Evolutionary conservation across 2,888 invertebrate genomes (phyloP).

Genomic region (Herminia tarsipennalis): DNA sequence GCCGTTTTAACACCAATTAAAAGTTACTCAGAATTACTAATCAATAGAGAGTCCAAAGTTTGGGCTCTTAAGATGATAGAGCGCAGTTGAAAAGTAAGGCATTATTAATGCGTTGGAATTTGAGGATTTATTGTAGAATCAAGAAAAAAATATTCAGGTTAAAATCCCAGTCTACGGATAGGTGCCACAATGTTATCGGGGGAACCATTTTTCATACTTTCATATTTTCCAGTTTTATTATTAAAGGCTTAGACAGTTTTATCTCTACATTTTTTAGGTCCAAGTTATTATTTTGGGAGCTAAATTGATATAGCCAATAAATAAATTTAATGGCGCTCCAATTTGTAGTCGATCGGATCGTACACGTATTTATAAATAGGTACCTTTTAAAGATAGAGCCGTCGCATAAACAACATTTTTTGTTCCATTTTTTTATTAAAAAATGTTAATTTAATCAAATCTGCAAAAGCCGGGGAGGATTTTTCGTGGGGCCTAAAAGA

Average conservation of each 20-base stretch:
- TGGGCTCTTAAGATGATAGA: slow-evolving; percentile 27
- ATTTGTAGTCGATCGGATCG: too few relatives aligned
- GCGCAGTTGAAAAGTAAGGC: slow-evolving; percentile 29
- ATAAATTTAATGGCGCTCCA: too few relatives aligned
- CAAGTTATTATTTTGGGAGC: neutral
- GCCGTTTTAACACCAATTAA: slow-evolving; percentile 37
- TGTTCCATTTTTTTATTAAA: too few relatives aligned
- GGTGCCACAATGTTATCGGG: slow-evolving; percentile 18
- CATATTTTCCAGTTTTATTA: slow-evolving; percentile 2
- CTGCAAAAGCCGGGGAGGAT: too few relatives aligned
- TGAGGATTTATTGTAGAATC: slow-evolving; percentile 11
- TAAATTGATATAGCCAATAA: too few relatives aligned
- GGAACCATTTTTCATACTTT: too few relatives aligned
- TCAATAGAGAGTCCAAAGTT: slow-evolving; percentile 25
- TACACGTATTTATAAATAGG: too few relatives aligned
- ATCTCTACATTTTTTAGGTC: neutral
- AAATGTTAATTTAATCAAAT: neutral
- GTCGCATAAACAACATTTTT: too few relatives aligned
- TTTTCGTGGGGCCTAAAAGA: too few relatives aligned
- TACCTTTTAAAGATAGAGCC: too few relatives aligned
- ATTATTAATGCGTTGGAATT: slow-evolving; percentile 34
- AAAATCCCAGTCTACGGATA: slow-evolving; percentile 24
- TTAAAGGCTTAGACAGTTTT: neutral
- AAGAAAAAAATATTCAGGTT: slow-evolving; percentile 27
- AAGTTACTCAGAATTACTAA: slow-evolving; percentile 38